Base-by-base conservation (phyloP, 2,797 vertebrate species). In the Danio tinwini region DNA sequence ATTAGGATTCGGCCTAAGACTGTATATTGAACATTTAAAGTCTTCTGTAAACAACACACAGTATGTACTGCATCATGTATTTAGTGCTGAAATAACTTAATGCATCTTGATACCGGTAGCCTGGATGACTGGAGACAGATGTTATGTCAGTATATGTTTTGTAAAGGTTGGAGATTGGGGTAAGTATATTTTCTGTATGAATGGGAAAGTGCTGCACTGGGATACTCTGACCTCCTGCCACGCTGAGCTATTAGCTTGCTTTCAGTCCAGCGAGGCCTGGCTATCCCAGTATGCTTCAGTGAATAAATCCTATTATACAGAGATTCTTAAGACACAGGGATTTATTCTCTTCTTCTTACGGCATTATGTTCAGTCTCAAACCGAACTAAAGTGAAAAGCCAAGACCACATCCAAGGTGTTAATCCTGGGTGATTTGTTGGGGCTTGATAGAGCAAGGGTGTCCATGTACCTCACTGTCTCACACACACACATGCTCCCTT, bases 231-330 rank as follows among this genome's bases (percentile, higher is more conserved):
- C 61, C 73, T 82, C 73, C 69, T 78, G 73, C 74, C 69, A 81
- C 13, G 14, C 47, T 19, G 56, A 76, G 49, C 80, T 73, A 81
- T 84, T 82, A 84, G 76, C 61, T 74, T 77, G 62, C 78, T 73
- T 74, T 55, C 45, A 71, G 68, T 74, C 70, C 63, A 76, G 56
- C n/a, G 62, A 80, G 47, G 65, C 61, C 80, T 64, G 69, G 39
- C 68, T 79, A 17, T 84, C 69, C 70, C 65, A 47, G 74, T 72
- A 53, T 80, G 83, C 83, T 74, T 53, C 75, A 82, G 72, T 78
- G 65, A 58, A 71, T 78, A 81, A 82, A 79, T 84, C 84, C 69
- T 83, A 79, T 88, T 80, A 86, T 83, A 50, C 49, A 16, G 63
- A 74, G 76, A 82, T 75, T 69, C 67, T 74, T 79, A 72, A 83